Conservation (phyloP, 2,888 invertebrate species). For the Blera fallax region DNA sequence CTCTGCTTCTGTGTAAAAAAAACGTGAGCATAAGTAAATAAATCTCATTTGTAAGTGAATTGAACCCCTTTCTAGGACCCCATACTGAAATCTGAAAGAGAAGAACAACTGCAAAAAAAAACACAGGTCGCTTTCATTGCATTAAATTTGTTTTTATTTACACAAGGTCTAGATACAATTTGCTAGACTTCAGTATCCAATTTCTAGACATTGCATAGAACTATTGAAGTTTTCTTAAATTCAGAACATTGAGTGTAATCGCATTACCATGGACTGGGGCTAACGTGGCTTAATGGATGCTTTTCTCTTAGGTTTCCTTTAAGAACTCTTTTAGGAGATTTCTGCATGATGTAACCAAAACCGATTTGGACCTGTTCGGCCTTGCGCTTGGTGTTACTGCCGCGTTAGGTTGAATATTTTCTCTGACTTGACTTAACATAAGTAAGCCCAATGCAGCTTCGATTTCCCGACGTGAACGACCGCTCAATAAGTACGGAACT, state of each 20-base stretch:
- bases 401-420: not conserved
- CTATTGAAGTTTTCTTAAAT: too few species aligned
- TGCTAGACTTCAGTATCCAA: too few species aligned
- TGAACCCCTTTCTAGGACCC: too few species aligned
- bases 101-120: too few species aligned
- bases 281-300: not conserved
- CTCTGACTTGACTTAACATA: conserved; percentile 30
- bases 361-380: not conserved
- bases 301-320: conserved; percentile 7
- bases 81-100: too few species aligned
- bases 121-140: too few species aligned
- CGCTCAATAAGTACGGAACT: conserved; percentile 26
- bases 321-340: conserved; percentile 53
- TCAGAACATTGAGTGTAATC: not conserved
- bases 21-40: too few species aligned
- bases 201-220: too few species aligned
- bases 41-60: too few species aligned
- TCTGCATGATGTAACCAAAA: conserved; percentile 21
- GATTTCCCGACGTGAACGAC: conserved; percentile 21
- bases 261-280: conserved; percentile 29
- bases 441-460: conserved; percentile 45
- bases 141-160: too few species aligned
- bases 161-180: too few species aligned
- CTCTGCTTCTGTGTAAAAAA: too few species aligned
- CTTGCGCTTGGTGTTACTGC: not conserved